Evolutionary conservation across 2,797 vertebrate genomes (phyloP).

Genomic region (Schizothorax lantsangensis): DNA sequence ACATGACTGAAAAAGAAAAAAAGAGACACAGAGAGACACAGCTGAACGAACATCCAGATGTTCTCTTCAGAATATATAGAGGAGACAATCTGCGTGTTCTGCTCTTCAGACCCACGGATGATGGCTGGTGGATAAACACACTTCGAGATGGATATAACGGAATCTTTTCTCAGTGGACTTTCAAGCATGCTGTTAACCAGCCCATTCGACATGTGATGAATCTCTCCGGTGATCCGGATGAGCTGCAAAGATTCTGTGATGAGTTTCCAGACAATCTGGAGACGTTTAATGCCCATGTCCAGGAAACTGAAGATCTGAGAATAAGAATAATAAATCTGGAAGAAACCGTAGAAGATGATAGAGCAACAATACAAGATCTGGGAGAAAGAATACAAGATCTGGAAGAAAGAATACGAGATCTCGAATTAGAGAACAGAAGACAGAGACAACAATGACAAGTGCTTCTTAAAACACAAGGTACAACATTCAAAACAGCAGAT

Average conservation of each 20-base stretch:
- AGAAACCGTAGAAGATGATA: not conserved
- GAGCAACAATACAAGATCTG: not conserved
- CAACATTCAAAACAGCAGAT: not conserved
- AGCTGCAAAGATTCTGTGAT: not conserved
- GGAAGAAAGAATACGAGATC: not conserved
- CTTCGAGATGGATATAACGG: fast-evolving
- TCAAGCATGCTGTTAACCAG: not conserved
- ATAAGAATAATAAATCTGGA: not conserved
- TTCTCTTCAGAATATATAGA: not conserved
- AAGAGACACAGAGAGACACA: not conserved
- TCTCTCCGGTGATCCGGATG: not conserved
- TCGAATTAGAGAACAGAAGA: not conserved
- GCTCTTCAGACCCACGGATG: constrained; percentile 10
- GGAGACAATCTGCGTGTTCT: fast-evolving
- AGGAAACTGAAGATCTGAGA: not conserved
- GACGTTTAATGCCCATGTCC: fast-evolving
- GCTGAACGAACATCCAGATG: not conserved
- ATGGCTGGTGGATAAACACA: not conserved
- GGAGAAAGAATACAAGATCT: not conserved
- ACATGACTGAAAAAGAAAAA: not conserved
- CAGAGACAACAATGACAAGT: not conserved
- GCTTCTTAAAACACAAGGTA: not conserved
- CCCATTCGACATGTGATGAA: not conserved
- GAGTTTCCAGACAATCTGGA: not conserved
- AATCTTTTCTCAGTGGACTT: not conserved